Conservation (phyloP, 1,140 invertebrate species). For the Formica exsecta region DNA sequence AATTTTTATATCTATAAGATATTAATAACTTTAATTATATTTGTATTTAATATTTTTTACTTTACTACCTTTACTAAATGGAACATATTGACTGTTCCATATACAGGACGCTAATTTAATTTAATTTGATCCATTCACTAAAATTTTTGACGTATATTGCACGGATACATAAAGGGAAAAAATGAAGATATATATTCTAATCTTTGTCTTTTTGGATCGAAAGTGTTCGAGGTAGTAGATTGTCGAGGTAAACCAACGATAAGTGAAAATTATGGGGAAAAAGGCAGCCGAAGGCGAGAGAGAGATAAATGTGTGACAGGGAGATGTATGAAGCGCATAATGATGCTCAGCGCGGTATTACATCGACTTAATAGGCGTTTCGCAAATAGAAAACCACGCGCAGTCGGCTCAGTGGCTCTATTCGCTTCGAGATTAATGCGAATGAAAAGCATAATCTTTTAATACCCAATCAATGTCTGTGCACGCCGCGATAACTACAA, state of each 20-base stretch:
- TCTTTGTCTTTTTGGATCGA: not conserved
- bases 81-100: not conserved
- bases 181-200: constrained; percentile 34
- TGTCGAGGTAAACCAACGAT: constrained; percentile 53
- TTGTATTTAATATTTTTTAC: not conserved
- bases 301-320: constrained; percentile 59
- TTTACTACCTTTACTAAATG: not conserved
- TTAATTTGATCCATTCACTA: no score
- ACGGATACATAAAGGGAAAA: not conserved
- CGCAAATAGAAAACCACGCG: constrained; percentile 56
- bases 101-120: not conserved
- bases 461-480: not conserved
- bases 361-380: constrained; percentile 75
- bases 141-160: not conserved
- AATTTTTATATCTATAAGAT: not conserved
- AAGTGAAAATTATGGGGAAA: constrained; percentile 74
- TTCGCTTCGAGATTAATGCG: constrained; percentile 13
- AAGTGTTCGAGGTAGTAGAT: not conserved
- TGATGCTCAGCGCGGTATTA: constrained; percentile 80
- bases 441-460: not conserved
- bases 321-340: constrained; percentile 83
- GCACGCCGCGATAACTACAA: not conserved
- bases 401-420: constrained; percentile 27
- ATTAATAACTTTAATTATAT: not conserved
- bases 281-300: constrained; percentile 40